Percentiles rank a stretch among this genome's conserved stretches.
Conservation (phyloP, 2,113 vertebrate genomes). For the Penelope pileata region DNA sequence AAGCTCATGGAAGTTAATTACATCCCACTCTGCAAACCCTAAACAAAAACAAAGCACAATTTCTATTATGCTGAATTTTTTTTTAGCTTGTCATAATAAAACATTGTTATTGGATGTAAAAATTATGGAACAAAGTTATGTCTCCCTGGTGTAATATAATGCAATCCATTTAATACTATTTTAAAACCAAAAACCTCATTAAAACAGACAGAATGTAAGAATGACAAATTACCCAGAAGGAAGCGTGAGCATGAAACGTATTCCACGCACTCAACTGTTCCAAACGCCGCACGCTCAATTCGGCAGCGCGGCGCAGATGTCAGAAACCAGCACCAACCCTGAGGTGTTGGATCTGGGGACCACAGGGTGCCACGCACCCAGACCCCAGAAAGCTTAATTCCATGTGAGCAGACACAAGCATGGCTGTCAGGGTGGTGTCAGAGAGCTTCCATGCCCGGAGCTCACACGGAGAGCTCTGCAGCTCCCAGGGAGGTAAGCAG, state of each 20-base stretch:
- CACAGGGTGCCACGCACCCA: too few species aligned
- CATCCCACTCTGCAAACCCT: not conserved
- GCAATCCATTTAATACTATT: slow-evolving; percentile 73
- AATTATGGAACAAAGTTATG: slow-evolving; percentile 63
- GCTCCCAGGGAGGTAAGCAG: too few species aligned
- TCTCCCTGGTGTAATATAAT: slow-evolving; percentile 67
- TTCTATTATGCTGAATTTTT: not conserved
- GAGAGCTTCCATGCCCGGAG: too few species aligned
- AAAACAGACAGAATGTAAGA: slow-evolving; percentile 39
- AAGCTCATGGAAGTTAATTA: slow-evolving; percentile 25
- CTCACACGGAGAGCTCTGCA: too few species aligned
- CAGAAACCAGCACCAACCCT: not conserved
- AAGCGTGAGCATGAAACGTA: not conserved
- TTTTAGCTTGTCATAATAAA: slow-evolving; percentile 65
- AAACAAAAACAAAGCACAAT: not conserved
- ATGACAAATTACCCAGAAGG: slow-evolving; percentile 45
- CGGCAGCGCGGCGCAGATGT: accelerated
- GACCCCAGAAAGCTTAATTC: too few species aligned
- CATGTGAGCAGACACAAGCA: too few species aligned
- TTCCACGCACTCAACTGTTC: not conserved
- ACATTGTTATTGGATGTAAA: slow-evolving; percentile 65
- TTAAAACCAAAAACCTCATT: slow-evolving; percentile 69
- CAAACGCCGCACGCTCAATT: accelerated
- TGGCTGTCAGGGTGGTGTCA: too few species aligned
- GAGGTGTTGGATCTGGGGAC: too few species aligned